phyloP scores from a whole-genome alignment of 2,888 invertebrate genomes.

The Polymixis flavicincta region DNA sequence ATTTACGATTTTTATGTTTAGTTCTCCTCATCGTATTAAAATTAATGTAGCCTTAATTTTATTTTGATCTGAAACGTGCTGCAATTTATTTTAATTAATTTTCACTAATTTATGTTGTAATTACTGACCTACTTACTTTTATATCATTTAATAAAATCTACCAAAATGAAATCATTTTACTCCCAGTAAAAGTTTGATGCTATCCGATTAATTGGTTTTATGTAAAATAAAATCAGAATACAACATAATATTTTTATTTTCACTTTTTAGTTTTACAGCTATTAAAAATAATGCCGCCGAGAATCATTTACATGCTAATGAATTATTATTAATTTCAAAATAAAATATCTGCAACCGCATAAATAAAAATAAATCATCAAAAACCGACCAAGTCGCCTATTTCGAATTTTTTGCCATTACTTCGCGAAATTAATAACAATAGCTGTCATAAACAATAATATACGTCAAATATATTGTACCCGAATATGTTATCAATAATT shows the following conservation, averaged over 20 bases:
- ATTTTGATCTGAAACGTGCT: slow-evolving; percentile 14
- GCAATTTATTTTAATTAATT: background rate
- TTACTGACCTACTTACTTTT: background rate
- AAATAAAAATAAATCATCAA: slow-evolving; percentile 17
- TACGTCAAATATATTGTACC: slow-evolving; percentile 68
- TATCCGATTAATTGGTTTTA: background rate
- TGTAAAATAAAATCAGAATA: background rate
- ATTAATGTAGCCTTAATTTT: slow-evolving; percentile 28
- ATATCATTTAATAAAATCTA: background rate
- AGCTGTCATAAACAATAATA: slow-evolving; percentile 64
- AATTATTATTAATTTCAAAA: slow-evolving; percentile 4
- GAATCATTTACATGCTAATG: background rate
- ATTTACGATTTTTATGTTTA: slow-evolving; percentile 1
- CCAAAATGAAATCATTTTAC: background rate
- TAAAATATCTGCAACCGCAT: slow-evolving; percentile 12
- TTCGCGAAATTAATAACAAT: slow-evolving; percentile 61
- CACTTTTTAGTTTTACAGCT: background rate
- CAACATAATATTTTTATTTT: background rate
- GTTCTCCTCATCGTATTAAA: slow-evolving; percentile 15
- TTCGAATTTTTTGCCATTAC: slow-evolving; percentile 40
- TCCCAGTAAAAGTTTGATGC: background rate
- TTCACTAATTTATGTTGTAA: background rate
- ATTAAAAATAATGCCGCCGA: background rate
- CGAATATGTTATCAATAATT: slow-evolving; percentile 83
- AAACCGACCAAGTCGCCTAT: slow-evolving; percentile 15